phyloP scores from a whole-genome alignment of 2,888 invertebrate genomes.

The Callinectes sapidus region DNA sequence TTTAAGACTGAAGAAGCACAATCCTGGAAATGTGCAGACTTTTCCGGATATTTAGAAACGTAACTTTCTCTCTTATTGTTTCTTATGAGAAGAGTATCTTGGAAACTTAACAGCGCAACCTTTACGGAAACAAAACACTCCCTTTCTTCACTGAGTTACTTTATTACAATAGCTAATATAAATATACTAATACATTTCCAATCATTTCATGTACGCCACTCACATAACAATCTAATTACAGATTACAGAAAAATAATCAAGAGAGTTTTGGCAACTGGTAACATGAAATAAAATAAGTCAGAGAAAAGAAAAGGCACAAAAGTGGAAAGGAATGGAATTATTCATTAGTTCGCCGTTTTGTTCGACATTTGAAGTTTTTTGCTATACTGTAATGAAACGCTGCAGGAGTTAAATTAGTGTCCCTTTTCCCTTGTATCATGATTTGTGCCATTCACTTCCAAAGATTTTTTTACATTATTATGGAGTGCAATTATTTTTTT shows the following conservation, averaged over 20 bases:
- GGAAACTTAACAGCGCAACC: too few relatives aligned
- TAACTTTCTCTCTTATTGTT: too few relatives aligned
- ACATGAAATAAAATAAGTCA: not conserved
- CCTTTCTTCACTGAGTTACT: too few relatives aligned
- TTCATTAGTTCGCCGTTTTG: not conserved
- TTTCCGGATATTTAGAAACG: too few relatives aligned
- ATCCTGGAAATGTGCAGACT: too few relatives aligned
- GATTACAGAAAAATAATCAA: not conserved
- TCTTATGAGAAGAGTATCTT: too few relatives aligned
- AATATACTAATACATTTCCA: too few relatives aligned
- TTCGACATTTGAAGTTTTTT: not conserved
- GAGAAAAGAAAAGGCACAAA: not conserved
- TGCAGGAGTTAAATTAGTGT: not conserved
- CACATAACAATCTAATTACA: not conserved
- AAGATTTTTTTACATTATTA: not conserved
- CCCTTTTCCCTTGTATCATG: not conserved
- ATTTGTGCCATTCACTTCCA: not conserved
- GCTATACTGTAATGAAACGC: not conserved
- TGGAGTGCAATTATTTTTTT: not conserved
- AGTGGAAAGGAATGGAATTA: not conserved
- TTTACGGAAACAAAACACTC: too few relatives aligned
- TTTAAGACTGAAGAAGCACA: too few relatives aligned
- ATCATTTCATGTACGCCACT: not conserved
- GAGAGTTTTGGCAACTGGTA: not conserved
- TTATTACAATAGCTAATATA: too few relatives aligned